These are phyloP conservation scores for Diploscapter pachys DNA, from an alignment of 1,140 invertebrate species.

Conservation along the genomic window DNA sequence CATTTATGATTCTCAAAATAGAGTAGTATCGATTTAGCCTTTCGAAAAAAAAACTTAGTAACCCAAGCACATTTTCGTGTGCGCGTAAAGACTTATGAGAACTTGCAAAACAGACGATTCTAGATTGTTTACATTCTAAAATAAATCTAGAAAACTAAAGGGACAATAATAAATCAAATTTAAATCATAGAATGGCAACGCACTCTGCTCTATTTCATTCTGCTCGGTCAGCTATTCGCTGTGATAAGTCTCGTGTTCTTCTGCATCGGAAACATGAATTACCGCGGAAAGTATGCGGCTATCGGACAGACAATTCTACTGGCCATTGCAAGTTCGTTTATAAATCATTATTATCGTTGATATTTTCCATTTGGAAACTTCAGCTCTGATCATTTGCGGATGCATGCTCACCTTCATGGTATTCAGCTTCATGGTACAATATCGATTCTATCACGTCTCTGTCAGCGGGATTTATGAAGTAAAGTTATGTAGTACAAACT, in stretches of 20 bases:
- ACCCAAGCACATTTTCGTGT: too few species aligned
- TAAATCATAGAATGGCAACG: constrained; percentile 29
- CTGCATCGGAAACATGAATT: constrained; percentile 16
- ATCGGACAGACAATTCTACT: constrained; percentile 15
- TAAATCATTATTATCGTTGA: background rate
- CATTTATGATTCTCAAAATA: background rate
- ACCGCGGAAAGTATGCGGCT: background rate
- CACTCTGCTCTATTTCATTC: constrained; percentile 29
- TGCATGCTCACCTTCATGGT: constrained; percentile 34
- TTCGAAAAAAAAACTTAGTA: too few species aligned
- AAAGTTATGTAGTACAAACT: background rate
- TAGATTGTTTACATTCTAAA: too few species aligned
- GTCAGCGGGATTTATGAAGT: constrained; percentile 41
- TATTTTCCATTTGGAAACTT: background rate
- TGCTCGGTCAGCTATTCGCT: constrained; percentile 23
- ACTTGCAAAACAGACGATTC: too few species aligned
- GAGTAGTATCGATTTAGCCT: too few species aligned
- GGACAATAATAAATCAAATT: too few species aligned
- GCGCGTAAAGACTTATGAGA: too few species aligned
- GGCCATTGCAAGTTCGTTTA: constrained; percentile 11
- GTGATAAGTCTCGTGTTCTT: constrained; percentile 24
- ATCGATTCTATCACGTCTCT: constrained; percentile 40
- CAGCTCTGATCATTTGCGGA: constrained; percentile 28
- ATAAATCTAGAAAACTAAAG: too few species aligned
- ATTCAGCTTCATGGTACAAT: constrained; percentile 39